phyloP scores from a whole-genome alignment of 2,888 invertebrate genomes.

The Prosapia bicincta region DNA sequence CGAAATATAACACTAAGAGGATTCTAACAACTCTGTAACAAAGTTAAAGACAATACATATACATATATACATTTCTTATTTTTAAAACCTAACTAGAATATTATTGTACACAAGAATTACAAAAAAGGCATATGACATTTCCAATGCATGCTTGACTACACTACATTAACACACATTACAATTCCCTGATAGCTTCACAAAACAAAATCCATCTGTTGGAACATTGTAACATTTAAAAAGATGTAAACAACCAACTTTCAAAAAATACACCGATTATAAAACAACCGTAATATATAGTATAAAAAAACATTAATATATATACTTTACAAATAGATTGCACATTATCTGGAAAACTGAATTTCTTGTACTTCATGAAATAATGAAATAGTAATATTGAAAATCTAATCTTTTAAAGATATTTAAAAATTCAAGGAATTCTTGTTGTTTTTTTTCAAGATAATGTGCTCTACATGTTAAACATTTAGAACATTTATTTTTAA shows the following conservation, averaged over 20 bases:
- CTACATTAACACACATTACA: slow-evolving; percentile 10
- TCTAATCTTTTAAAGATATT: too few relatives aligned
- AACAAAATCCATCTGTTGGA: slow-evolving; percentile 7
- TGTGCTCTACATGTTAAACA: not conserved
- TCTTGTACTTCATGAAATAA: too few relatives aligned
- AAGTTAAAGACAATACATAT: slow-evolving; percentile 15
- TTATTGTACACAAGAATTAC: slow-evolving; percentile 24
- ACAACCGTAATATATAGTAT: slow-evolving; percentile 20
- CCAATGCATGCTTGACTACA: slow-evolving; percentile 15
- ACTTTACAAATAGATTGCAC: not conserved
- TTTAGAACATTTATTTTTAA: slow-evolving; percentile 16
- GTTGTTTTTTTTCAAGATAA: not conserved
- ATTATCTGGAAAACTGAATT: not conserved
- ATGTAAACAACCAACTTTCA: slow-evolving; percentile 13
- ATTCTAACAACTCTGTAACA: not conserved
- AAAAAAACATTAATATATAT: slow-evolving; percentile 15
- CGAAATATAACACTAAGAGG: not conserved
- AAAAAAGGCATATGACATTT: slow-evolving; percentile 22
- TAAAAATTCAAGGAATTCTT: not conserved
- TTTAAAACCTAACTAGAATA: slow-evolving; percentile 24
- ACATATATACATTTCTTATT: slow-evolving; percentile 23
- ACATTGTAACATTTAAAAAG: slow-evolving; percentile 12
- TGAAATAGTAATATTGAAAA: too few relatives aligned
- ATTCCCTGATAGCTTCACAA: slow-evolving; percentile 15
- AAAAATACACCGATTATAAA: slow-evolving; percentile 24